Base-by-base conservation (phyloP, 2,113 vertebrate genomes). In the Pterocles orientalis region DNA sequence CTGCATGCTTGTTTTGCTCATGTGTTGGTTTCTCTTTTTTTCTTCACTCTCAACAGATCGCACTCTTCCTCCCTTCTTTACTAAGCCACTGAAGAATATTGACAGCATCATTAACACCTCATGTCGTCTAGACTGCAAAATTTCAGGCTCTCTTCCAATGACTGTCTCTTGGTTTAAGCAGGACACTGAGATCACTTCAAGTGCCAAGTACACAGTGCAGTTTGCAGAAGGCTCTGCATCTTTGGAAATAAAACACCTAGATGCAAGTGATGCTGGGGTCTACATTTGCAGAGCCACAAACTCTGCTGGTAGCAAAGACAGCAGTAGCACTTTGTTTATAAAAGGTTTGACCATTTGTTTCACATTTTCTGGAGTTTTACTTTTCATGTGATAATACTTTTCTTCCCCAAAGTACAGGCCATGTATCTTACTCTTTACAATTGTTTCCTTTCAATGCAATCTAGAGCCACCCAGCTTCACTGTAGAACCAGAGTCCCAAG, bases 81-180 rank as follows among this genome's bases (percentile, higher is more conserved):
- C 98, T 91, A 99, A 99, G 97, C 98, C 98, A 65, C 98, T 99
- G 84, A 98, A 99, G 98, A 99, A 99, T 34, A 97, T 99, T 78
- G 99, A 99, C 94, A 99, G 99, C 29, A 95, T 98, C 65, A 79
- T 99, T 93, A 98, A 92, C 15, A 89, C 96, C 19, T 96, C 98
- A 0, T 98, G 99, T 75, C 98, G 92, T 39, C 94, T 99, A 97
- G 99, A 99, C 82, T 99, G 99, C 97, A 99, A 98, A 96, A 98
- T 99, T 81, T 99, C 99, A 87, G 99, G 99, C 87, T 99, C 99
- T 57, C 99, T 99, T 82, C 99, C 99, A 58, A 99, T 99, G 98
- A 98, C 98, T 4, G 92, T 99, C 62, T 97, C 97, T 90, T 99
- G 99, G 99, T 99, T 99, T 97, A 99, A 99, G 97, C 98, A 99